Evolutionary conservation across 2,797 vertebrate species (phyloP).

Genomic region (Gambusia yucatana): DNA sequence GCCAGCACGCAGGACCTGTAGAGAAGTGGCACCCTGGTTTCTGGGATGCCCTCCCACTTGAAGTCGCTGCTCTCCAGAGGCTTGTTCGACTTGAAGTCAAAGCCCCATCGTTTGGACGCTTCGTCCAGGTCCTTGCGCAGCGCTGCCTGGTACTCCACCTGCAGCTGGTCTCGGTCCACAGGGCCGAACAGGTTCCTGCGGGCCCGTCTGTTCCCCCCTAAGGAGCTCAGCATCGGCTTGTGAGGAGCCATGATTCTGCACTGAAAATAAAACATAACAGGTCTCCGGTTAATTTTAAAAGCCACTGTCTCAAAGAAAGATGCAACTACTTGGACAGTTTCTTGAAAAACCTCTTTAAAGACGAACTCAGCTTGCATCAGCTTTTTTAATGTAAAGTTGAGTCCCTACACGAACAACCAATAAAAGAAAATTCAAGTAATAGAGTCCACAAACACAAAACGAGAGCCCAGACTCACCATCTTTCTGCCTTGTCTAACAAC

Average conservation of each 20-base stretch:
- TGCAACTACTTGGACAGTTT: background rate
- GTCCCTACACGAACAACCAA: background rate
- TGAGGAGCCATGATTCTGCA: conserved; percentile 77
- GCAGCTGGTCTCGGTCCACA: conserved; percentile 86
- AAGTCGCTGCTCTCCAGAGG: conserved; percentile 85
- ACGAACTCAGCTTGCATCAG: background rate
- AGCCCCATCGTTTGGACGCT: conserved; percentile 88
- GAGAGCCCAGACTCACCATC: conserved; percentile 59
- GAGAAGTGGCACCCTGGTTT: conserved; percentile 69
- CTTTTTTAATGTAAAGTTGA: background rate
- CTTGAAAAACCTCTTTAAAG: background rate
- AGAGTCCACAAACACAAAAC: background rate
- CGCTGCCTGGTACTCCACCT: conserved; percentile 73
- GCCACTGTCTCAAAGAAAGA: background rate
- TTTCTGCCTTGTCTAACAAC: background rate
- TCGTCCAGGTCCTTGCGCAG: conserved; percentile 83
- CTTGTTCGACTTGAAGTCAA: conserved; percentile 86
- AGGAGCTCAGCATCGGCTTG: conserved; percentile 48
- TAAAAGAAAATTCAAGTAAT: background rate
- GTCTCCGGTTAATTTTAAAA: conserved; percentile 8
- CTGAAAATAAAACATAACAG: conserved; percentile 30
- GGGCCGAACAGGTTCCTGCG: conserved; percentile 90
- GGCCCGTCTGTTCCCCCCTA: conserved; percentile 64
- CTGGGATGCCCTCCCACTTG: conserved; percentile 85
- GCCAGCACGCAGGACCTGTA: conserved; percentile 63